Percentiles rank a stretch among this genome's conserved stretches.
These are phyloP conservation scores for Aphidius gifuensis DNA, from an alignment of 1,140 invertebrate species.

Conservation along the genomic window DNA sequence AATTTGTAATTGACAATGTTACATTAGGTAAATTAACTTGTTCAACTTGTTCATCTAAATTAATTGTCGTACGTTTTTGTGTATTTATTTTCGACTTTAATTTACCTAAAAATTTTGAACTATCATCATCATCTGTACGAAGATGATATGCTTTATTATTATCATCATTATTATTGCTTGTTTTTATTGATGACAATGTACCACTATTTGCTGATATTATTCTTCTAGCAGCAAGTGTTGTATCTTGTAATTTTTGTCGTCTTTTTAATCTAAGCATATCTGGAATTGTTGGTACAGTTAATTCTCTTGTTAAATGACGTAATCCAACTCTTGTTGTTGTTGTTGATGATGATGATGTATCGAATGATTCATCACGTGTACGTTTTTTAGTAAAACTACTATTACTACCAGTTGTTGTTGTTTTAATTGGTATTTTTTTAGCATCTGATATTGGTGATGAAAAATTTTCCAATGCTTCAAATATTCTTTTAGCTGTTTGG, in stretches of 20 bases:
- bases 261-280: constrained; percentile 63
- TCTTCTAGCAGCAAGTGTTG: constrained; percentile 62
- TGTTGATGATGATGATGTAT: constrained; percentile 20
- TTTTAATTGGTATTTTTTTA: constrained; percentile 63
- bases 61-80: constrained; percentile 30
- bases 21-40: constrained; percentile 60
- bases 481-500: constrained; percentile 65
- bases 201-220: constrained; percentile 54
- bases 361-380: constrained; percentile 33
- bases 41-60: constrained; percentile 49
- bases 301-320: constrained; percentile 53
- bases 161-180: neutral
- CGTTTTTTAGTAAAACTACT: constrained; percentile 32
- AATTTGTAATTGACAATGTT: constrained; percentile 61
- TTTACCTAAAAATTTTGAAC: constrained; percentile 37
- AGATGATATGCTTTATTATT: constrained; percentile 36
- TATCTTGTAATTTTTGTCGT: constrained; percentile 58
- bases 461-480: constrained; percentile 71
- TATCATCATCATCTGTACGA: constrained; percentile 35
- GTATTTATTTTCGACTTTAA: constrained; percentile 30
- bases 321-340: constrained; percentile 38
- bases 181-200: constrained; percentile 21
- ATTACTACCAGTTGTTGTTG: constrained; percentile 3
- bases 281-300: constrained; percentile 59
- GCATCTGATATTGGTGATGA: constrained; percentile 71